Conservation (phyloP, 2,113 vertebrate species). For the Arizona elegans region DNA sequence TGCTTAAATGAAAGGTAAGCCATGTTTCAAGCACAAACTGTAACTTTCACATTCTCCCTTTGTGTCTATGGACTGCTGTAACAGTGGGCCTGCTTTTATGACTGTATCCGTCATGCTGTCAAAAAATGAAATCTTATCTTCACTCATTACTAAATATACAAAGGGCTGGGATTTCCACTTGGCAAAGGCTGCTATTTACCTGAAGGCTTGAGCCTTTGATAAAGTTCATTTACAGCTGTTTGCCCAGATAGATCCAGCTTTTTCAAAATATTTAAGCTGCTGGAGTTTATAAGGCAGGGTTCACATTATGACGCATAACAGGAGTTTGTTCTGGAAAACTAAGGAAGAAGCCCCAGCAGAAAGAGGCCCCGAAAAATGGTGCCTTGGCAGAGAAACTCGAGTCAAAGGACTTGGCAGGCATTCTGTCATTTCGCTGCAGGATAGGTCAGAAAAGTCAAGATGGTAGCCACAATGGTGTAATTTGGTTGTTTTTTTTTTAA, state of each 20-base stretch:
- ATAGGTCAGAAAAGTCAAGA: background rate
- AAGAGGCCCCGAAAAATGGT: constrained; percentile 15
- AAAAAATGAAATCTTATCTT: constrained; percentile 68
- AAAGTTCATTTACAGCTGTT: constrained; percentile 54
- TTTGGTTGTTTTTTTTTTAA: background rate
- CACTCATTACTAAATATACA: constrained; percentile 63
- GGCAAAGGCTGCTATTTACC: constrained; percentile 67
- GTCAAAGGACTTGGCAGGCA: background rate
- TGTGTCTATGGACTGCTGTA: constrained; percentile 29
- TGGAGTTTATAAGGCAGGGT: constrained; percentile 21
- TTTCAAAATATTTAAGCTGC: constrained; percentile 39
- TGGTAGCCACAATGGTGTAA: background rate
- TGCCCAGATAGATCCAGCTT: constrained; percentile 49
- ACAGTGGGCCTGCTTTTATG: constrained; percentile 51
- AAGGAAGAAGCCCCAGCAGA: constrained; percentile 24
- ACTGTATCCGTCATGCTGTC: constrained; percentile 64
- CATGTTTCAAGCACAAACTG: constrained; percentile 20
- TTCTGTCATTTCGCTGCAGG: background rate
- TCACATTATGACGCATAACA: constrained; percentile 22
- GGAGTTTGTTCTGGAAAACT: constrained; percentile 17
- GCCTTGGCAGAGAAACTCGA: background rate
- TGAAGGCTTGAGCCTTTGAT: constrained; percentile 65
- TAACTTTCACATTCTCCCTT: constrained; percentile 39
- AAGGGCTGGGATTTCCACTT: constrained; percentile 70
- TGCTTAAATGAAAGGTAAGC: constrained; percentile 43